Conservation (phyloP, 2,888 invertebrate species). For the Schizaphis graminum region DNA sequence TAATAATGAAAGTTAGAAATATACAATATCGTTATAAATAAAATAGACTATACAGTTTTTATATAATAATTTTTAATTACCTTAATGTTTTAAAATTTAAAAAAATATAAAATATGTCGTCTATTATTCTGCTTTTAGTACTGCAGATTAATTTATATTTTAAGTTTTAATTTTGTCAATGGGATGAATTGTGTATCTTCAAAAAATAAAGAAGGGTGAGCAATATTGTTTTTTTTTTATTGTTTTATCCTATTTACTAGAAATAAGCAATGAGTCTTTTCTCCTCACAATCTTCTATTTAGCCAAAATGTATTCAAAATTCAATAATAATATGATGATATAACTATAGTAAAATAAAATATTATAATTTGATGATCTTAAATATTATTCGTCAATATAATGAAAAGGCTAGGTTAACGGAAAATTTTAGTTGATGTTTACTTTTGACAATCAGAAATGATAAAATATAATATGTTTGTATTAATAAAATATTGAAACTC, state of each 20-base stretch:
- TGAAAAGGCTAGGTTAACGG: conserved; percentile 43
- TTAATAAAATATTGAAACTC: background rate
- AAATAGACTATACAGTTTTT: conserved; percentile 51
- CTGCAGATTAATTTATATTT: background rate
- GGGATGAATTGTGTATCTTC: background rate
- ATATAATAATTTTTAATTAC: conserved; percentile 35
- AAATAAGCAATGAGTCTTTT: conserved; percentile 16
- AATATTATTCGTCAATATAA: conserved; percentile 13
- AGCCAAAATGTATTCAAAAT: conserved; percentile 7
- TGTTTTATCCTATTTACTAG: conserved; percentile 2
- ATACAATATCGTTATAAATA: conserved; percentile 43
- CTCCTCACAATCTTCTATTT: conserved; percentile 17
- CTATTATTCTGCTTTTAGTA: conserved; percentile 24
- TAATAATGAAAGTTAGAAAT: conserved; percentile 36
- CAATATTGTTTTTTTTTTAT: conserved; percentile 18
- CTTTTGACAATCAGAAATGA: conserved; percentile 8
- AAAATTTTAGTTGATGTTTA: background rate
- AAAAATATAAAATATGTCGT: conserved; percentile 49
- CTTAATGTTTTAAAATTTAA: conserved; percentile 51
- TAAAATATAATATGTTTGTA: conserved; percentile 9
- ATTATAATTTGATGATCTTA: background rate
- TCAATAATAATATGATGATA: background rate
- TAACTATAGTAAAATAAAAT: background rate
- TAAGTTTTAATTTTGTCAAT: background rate
- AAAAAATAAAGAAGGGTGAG: conserved; percentile 34